Conservation (phyloP, 2,113 vertebrate genomes). For the Gavialis gangeticus region DNA sequence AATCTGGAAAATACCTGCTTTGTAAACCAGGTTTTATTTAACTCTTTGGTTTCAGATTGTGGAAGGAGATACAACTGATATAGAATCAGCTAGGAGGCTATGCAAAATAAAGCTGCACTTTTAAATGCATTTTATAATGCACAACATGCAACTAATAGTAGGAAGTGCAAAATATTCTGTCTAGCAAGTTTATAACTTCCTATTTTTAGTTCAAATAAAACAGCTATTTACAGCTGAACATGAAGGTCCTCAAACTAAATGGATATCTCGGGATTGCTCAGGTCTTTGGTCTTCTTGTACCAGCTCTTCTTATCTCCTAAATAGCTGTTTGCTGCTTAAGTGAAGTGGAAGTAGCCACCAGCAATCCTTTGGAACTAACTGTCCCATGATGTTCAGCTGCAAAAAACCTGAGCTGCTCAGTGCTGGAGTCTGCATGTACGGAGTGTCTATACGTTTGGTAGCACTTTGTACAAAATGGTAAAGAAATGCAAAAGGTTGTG, state of each 20-base stretch:
- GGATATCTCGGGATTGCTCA: too few relatives aligned
- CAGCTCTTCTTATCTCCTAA: not conserved
- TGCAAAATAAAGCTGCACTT: too few relatives aligned
- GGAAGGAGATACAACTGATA: not conserved
- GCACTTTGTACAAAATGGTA: not conserved
- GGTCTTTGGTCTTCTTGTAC: too few relatives aligned
- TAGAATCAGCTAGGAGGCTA: not conserved
- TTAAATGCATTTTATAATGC: not conserved
- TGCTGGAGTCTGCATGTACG: not conserved
- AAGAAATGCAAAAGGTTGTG: too few relatives aligned
- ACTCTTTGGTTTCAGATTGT: not conserved
- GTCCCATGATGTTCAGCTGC: not conserved
- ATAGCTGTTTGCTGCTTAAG: not conserved
- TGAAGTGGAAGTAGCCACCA: not conserved
- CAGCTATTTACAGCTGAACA: not conserved
- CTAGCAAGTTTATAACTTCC: not conserved
- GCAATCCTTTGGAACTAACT: not conserved
- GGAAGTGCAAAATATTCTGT: not conserved
- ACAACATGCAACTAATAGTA: accelerated
- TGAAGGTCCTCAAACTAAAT: not conserved
- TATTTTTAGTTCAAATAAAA: not conserved
- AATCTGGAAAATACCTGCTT: not conserved
- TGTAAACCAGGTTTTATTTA: not conserved
- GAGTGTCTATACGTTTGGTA: not conserved
- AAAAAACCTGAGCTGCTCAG: not conserved